Percentiles rank a stretch among this genome's conserved stretches.
phyloP scores from a whole-genome alignment of 2,888 invertebrate species.

The Philonicus albiceps region DNA sequence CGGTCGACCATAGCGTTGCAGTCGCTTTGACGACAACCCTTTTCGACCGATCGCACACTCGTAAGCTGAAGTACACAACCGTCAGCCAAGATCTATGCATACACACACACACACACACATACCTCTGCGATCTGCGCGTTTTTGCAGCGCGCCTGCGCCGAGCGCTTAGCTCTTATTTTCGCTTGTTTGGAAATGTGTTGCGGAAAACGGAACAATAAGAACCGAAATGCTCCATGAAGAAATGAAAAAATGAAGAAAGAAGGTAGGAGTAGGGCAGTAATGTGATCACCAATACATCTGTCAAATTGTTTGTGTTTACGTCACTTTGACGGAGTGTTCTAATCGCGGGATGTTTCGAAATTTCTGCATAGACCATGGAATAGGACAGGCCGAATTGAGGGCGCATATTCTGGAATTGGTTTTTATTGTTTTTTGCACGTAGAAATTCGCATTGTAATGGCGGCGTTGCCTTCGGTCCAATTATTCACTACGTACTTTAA shows the following conservation, averaged over 20 bases:
- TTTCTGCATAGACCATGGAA: slow-evolving; percentile 17
- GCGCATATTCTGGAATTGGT: neutral
- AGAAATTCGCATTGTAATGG: neutral
- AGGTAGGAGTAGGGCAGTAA: slow-evolving; percentile 49
- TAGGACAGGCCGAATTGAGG: neutral
- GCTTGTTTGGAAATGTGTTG: neutral
- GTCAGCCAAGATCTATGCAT: too few species aligned
- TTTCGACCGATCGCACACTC: neutral
- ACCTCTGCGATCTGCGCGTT: neutral
- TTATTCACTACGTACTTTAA: neutral
- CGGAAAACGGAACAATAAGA: slow-evolving; percentile 31
- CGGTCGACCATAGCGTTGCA: neutral
- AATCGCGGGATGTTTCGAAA: slow-evolving; percentile 35
- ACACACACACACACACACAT: neutral
- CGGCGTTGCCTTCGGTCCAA: neutral
- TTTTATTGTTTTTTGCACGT: neutral
- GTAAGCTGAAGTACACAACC: neutral
- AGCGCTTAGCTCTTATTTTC: neutral
- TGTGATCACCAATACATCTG: slow-evolving; percentile 35
- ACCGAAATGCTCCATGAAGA: slow-evolving; percentile 13
- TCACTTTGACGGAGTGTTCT: neutral
- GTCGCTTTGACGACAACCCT: neutral
- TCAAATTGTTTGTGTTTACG: neutral
- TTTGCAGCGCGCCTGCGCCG: neutral
- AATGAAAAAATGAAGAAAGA: slow-evolving; percentile 37